Base-by-base conservation (phyloP, 2,797 vertebrate genomes). In the Phoeniculus purpureus region DNA sequence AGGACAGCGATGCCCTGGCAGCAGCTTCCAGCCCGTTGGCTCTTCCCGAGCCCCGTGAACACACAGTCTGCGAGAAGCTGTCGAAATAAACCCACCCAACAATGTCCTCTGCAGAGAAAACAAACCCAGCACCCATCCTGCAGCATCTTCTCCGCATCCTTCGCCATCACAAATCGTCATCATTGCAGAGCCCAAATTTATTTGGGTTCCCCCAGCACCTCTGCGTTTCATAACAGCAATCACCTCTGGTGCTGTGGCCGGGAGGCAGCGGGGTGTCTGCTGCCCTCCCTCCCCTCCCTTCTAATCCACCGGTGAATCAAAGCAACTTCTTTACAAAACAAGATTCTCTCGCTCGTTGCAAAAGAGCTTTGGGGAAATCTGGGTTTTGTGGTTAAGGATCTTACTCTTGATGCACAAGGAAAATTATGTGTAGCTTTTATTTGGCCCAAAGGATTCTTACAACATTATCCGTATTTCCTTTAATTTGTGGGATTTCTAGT, bases 401-500 rank as follows among this genome's bases (percentile, higher is more conserved):
- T 96, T 93, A 81, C 85, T n/a, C 90, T 16, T 62, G 92, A 91
- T 94, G 94, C 94, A 40, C 47, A 81, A 92, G 93, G 72, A 95
- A 91, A 81, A 90, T 93, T 94, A 92, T 83, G 87, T 81, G 90
- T 61, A 91, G 95, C 95, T 97, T 97, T 96, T 95, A 96, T 96
- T 95, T 86, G 95, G 96, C 97, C 96, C 97, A 93, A 92, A 97
- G 97, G 97, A 97, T 97, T 96, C 97, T 97, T 96, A 93, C 97
- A 95, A 96, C 97, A 96, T 97, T 96, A 97, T 96, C 96, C 85
- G 72, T 96, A 96, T 98, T 98, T 97, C 97, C 97, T 97, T 97
- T 97, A 97, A 97, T 97, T 97, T 97, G 96, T 96, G 95, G 97
- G 96, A 97, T 98, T 98, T 98, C 97, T 97, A 98, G 98, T 98